Evolutionary conservation across 2,113 vertebrate genomes (phyloP), one percentile per base, ranked within the genome.

Genomic region (Poeciliopsis retropinna): DNA sequence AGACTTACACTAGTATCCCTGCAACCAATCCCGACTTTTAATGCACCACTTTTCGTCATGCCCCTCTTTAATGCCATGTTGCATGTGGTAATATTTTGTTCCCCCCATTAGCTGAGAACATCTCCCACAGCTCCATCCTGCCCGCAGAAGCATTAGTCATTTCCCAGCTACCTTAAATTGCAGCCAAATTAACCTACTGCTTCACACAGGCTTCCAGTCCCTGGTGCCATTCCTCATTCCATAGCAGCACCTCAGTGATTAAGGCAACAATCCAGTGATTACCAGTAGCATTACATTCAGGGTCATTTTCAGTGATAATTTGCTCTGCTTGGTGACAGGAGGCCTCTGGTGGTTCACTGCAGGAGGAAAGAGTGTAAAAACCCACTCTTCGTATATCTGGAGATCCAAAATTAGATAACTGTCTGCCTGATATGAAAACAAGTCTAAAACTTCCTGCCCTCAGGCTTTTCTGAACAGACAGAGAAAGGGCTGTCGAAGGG

Each of bases 331-430:
- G 27, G 30, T 9, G 19, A 64, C 37, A 57, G 31, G 13, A 30
- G 28, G 28, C 64, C 31, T 61, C 31, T 13, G 30, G 25, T 31
- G 34, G 3, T 72, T 47, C 29, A 17, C 25, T 37, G 27, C 60
- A 25, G 41, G 9, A 64, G 61, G 72, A 65, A 47, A 57, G 22
- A 47, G 44, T 47, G 30, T 41, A 30, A 67, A 70, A 11, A 10
- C 44, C 22, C n/a, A 61, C 11, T 61, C 0, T 15, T 71, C 71
- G 28, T 60, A 77, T 72, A 72, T 78, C 71, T 30, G 22, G 54
- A 72, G 72, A 44, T 68, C n/a, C 54, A 74, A 67, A 76, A 71
- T 76, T 68, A 81, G 66, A 76, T 79, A 84, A 81, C 81, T 22
- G 60, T 71, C 30, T 0, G 4, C 8, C 54, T 76, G 65, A 76